Conservation (phyloP, 2,888 invertebrate species). For the Psylliodes chrysocephalus region DNA sequence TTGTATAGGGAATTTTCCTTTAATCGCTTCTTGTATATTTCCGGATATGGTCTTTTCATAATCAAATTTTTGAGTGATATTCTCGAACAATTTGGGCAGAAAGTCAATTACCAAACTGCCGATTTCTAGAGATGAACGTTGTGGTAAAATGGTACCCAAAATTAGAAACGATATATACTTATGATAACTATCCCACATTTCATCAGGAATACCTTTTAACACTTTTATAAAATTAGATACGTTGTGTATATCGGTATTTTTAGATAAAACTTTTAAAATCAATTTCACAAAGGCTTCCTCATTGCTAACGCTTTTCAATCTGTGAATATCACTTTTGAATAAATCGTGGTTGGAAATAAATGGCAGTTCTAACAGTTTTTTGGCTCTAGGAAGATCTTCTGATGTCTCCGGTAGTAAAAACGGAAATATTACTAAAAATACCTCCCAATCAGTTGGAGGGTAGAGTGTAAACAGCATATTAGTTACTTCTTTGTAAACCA, state of each 20-base stretch:
- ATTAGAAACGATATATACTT: slow-evolving; percentile 62
- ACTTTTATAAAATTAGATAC: slow-evolving; percentile 43
- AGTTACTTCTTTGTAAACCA: slow-evolving; percentile 54
- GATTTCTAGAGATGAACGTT: slow-evolving; percentile 60
- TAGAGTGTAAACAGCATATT: slow-evolving; percentile 47
- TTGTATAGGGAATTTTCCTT: slow-evolving; percentile 68
- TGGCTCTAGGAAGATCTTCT: slow-evolving; percentile 61
- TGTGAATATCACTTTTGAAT: slow-evolving; percentile 38
- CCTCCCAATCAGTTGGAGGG: slow-evolving; percentile 66
- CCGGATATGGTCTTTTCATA: slow-evolving; percentile 46
- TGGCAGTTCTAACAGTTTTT: slow-evolving; percentile 62
- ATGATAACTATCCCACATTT: slow-evolving; percentile 46
- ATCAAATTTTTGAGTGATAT: slow-evolving; percentile 51
- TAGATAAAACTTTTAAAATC: slow-evolving; percentile 44
- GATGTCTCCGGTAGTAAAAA: slow-evolving; percentile 70
- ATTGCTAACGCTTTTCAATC: slow-evolving; percentile 25
- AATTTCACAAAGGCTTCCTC: slow-evolving; percentile 43
- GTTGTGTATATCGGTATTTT: slow-evolving; percentile 33
- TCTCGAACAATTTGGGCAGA: slow-evolving; percentile 63
- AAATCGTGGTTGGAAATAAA: slow-evolving; percentile 62
- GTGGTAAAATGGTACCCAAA: slow-evolving; percentile 63
- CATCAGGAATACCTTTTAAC: slow-evolving; percentile 41
- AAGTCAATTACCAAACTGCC: slow-evolving; percentile 63
- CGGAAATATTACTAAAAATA: slow-evolving; percentile 71
- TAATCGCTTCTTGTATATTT: slow-evolving; percentile 57